Evolutionary conservation across 2,113 vertebrate genomes (phyloP).

Genomic region (Thunnus maccoyii): DNA sequence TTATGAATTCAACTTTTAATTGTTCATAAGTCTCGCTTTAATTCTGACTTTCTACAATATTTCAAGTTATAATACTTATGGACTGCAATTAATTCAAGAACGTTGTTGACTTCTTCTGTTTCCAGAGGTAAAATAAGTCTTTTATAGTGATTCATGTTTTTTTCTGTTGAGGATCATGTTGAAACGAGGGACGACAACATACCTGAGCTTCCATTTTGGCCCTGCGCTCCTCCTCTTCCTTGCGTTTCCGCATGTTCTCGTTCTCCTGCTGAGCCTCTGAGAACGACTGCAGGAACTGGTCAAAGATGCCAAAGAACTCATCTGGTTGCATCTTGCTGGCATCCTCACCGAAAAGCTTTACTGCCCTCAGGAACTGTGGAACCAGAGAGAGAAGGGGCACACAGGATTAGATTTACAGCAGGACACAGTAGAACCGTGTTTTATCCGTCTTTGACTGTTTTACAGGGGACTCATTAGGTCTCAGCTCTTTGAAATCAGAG

Average conservation of each 20-base stretch:
- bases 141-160: not conserved
- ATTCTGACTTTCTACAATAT: not conserved
- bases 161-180: not conserved
- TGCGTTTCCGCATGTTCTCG: constrained; percentile 95
- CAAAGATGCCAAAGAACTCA: constrained; percentile 99
- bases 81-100: not conserved
- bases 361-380: constrained; percentile 91
- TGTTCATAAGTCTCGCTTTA: not conserved
- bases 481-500: constrained; percentile 76
- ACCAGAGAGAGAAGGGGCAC: constrained; percentile 45
- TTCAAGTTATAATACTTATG: not conserved
- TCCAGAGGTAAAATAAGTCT: constrained; percentile 3
- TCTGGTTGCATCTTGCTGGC: constrained; percentile 94
- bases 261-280: constrained; percentile 96
- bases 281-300: constrained; percentile 97
- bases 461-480: constrained; percentile 69
- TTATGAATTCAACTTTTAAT: too few relatives aligned
- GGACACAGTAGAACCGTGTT: constrained; percentile 43
- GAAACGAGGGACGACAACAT: not conserved
- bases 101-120: not conserved
- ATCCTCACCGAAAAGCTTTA: constrained; percentile 98
- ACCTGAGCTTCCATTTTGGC: constrained; percentile 97
- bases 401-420: constrained; percentile 64
- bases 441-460: constrained; percentile 64
- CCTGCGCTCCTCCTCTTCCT: constrained; percentile 97